phyloP scores from a whole-genome alignment of 2,888 invertebrate genomes.

The Ferrisia virgata region DNA sequence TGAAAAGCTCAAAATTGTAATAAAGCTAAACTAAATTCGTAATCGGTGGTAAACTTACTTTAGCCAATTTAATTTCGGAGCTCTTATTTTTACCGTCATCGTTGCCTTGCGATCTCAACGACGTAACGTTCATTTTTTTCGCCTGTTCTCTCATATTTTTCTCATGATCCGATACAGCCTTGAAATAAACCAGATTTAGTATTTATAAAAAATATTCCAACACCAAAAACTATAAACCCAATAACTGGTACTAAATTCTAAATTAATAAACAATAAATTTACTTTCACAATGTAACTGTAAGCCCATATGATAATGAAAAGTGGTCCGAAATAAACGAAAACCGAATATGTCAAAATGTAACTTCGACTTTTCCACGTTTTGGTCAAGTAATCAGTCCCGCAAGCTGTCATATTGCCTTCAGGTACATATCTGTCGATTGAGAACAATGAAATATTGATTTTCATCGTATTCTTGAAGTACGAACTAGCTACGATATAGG shows the following conservation, averaged over 20 bases:
- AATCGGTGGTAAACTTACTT: constrained; percentile 57
- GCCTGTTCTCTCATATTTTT: constrained; percentile 85
- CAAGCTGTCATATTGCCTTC: constrained; percentile 93
- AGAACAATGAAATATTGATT: not conserved
- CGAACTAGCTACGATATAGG: no score
- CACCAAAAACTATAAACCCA: no score
- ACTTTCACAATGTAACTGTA: constrained; percentile 83
- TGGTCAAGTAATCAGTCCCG: constrained; percentile 80
- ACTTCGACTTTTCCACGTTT: constrained; percentile 71
- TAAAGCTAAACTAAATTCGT: no score
- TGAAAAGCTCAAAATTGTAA: no score
- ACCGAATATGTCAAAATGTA: constrained; percentile 72
- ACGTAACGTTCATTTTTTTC: constrained; percentile 90
- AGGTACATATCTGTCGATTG: constrained; percentile 69
- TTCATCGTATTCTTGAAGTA: no score
- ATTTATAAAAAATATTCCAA: not conserved
- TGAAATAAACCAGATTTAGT: constrained; percentile 20
- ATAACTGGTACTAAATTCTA: no score
- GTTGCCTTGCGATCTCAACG: constrained; percentile 65
- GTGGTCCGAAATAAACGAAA: constrained; percentile 73
- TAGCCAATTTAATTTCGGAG: constrained; percentile 82
- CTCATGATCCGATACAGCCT: constrained; percentile 81
- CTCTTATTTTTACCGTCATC: constrained; percentile 70
- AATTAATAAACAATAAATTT: constrained; percentile 25
- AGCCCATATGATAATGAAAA: constrained; percentile 77